Conservation (phyloP, 2,113 vertebrate genomes). For the Pheucticus melanocephalus region DNA sequence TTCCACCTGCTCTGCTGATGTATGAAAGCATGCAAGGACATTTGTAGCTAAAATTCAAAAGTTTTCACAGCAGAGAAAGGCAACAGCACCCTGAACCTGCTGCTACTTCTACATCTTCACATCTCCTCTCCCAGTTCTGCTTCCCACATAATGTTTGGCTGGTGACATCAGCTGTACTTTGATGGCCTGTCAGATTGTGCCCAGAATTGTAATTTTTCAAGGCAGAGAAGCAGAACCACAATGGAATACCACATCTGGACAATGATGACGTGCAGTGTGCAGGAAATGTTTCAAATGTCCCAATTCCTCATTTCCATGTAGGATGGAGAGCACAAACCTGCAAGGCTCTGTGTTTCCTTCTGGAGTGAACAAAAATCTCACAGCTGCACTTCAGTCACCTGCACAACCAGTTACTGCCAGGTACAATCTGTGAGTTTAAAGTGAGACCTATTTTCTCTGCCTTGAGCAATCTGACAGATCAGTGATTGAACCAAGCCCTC, state of each 20-base stretch:
- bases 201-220: background rate
- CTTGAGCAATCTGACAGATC: background rate
- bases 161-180: background rate
- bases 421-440: background rate
- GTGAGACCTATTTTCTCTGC: background rate
- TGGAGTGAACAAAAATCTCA: background rate
- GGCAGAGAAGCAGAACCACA: background rate
- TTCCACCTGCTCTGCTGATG: background rate
- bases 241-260: background rate
- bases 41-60: background rate
- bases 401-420: background rate
- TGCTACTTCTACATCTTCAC: background rate
- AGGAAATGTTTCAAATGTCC: background rate
- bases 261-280: accelerated
- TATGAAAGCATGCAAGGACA: background rate
- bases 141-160: background rate
- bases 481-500: background rate
- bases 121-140: background rate
- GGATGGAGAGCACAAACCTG: background rate
- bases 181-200: background rate
- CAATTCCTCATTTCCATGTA: background rate
- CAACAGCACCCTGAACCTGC: background rate
- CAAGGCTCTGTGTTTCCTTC: background rate
- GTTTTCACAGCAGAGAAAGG: background rate
- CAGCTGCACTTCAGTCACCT: background rate